These are phyloP conservation scores for Sebastiscus albofasciatus DNA, from an alignment of 2,797 vertebrate species.

Conservation along the genomic window DNA sequence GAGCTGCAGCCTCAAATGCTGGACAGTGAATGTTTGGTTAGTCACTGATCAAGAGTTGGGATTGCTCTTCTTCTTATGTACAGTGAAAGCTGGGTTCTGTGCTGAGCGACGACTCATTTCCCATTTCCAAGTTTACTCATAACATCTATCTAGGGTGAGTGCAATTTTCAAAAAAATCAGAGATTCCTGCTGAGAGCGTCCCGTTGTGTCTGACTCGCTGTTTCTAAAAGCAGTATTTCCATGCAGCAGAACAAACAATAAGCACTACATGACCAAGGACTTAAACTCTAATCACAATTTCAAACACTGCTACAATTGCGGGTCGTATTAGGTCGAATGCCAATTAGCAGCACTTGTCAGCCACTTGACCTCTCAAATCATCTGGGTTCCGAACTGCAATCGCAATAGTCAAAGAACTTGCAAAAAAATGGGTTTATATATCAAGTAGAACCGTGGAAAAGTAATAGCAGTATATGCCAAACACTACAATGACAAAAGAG, in stretches of 20 bases:
- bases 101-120: neutral
- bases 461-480: neutral
- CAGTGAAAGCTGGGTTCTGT: slow-evolving; percentile 17
- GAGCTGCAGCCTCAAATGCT: neutral
- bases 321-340: neutral
- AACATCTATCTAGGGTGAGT: slow-evolving; percentile 2
- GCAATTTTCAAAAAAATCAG: neutral
- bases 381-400: slow-evolving; percentile 9
- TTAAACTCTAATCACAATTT: slow-evolving; percentile 1
- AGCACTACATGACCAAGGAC: slow-evolving; percentile 6
- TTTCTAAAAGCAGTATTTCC: neutral
- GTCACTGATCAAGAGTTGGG: neutral
- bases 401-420: neutral
- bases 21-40: slow-evolving; percentile 3
- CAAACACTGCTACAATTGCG: slow-evolving; percentile 27
- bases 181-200: neutral
- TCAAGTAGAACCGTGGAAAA: neutral
- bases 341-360: slow-evolving; percentile 19
- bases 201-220: neutral
- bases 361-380: neutral
- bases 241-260: neutral
- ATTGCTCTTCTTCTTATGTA: slow-evolving; percentile 29
- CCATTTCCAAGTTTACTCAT: neutral
- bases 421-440: neutral
- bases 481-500: neutral